Evolutionary conservation across 2,888 invertebrate genomes (phyloP), one percentile per base, ranked within the genome.

Genomic region (Drosophila meridiana): DNA sequence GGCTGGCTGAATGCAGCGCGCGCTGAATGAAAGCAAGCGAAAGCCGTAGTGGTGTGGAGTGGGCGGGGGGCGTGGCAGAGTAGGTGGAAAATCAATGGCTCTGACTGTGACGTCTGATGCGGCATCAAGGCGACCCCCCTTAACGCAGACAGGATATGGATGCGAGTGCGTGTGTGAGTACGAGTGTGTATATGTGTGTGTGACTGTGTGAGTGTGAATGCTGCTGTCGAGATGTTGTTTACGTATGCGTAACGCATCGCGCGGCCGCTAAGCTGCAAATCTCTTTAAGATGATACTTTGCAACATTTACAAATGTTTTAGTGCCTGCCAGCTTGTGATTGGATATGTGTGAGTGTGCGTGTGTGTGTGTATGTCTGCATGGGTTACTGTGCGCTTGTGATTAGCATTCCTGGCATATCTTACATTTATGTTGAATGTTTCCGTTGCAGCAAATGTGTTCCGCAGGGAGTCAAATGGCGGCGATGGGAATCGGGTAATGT

Each of bases 181-280:
- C 13, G 4, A 13, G 4, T 38, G 40, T 40, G 36, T 36, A 30
- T 57, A 30, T 58, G 43, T 52, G 47, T 8, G 32, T 50, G 34
- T 53, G 53, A 48, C 47, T 8, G 13, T 42, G 38, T n/a, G 50
- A 20, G 34, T 57, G 62, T 56, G 30, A 34, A 28, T 53, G 20
- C 52, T 60, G 59, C 65, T 70, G 62, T 47, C 69, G 74, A 75
- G 72, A 61, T 76, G 75, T 80, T 86, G 84, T 82, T 91, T 92
- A 90, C 73, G 91, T 90, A 91, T 91, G 91, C 91, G 83, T 82
- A 77, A 88, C 91, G 89, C 85, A 90, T 90, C 77, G 67, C 80
- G 80, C 72, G 90, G 90, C 85, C 90, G 92, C 92, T 91, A 91
- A 91, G 92, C 92, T 92, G 92, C 91, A 91, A 91, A 92, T 92